A percentile compares a stretch with the other conserved stretches of the same genome.
Evolutionary conservation across 2,113 vertebrate species (phyloP).

Genomic region (Egretta garzetta): DNA sequence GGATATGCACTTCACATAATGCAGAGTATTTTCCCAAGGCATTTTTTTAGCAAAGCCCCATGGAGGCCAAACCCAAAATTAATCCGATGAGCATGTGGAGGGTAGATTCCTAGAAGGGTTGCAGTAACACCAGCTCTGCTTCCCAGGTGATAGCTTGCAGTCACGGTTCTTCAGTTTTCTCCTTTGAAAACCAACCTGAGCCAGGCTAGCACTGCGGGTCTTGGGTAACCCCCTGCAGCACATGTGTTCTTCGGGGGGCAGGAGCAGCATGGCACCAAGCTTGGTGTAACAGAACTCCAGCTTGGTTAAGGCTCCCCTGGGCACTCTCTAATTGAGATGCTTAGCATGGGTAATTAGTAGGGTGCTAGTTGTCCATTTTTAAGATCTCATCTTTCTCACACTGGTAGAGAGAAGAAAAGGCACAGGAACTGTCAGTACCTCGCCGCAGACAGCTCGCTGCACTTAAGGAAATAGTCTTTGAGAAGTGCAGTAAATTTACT

Average conservation of each 20-base stretch:
- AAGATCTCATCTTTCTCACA: slow-evolving; percentile 19
- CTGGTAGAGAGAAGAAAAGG: neutral
- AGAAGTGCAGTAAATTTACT: neutral
- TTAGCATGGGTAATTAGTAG: slow-evolving; percentile 15
- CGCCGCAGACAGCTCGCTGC: neutral
- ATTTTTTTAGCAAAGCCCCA: neutral
- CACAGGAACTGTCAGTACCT: neutral
- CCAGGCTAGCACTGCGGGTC: neutral
- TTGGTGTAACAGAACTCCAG: neutral
- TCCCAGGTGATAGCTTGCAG: neutral
- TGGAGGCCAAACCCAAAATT: neutral
- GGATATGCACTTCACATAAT: neutral
- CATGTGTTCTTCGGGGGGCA: neutral
- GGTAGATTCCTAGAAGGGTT: neutral
- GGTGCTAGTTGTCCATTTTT: neutral
- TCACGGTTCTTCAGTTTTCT: neutral
- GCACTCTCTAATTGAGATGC: slow-evolving; percentile 14
- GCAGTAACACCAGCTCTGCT: neutral
- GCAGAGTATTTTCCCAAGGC: neutral
- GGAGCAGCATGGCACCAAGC: neutral
- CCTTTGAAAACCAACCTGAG: neutral
- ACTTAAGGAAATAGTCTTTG: neutral
- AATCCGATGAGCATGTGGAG: neutral
- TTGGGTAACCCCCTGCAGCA: neutral
- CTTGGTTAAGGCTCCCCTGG: neutral